Percentiles rank a stretch among this genome's conserved stretches.
Evolutionary conservation across 2,113 vertebrate species (phyloP).

Genomic region (Lontra canadensis): DNA sequence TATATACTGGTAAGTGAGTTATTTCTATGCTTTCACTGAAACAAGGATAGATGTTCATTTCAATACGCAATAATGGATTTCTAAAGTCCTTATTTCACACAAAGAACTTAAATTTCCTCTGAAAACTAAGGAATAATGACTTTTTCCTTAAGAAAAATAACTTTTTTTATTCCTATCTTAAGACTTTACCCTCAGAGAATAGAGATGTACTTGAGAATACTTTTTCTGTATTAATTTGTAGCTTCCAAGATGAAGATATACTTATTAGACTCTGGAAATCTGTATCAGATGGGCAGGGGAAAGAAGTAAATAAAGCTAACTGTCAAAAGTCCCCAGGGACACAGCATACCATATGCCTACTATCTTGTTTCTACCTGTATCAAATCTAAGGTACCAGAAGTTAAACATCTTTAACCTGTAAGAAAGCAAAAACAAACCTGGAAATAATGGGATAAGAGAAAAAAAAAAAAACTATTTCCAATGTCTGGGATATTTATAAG

Average conservation of each 20-base stretch:
- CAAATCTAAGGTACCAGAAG: not conserved
- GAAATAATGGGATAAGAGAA: slow-evolving; percentile 32
- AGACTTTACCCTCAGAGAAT: not conserved
- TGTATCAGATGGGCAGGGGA: not conserved
- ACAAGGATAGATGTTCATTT: not conserved
- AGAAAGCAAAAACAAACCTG: slow-evolving; percentile 32
- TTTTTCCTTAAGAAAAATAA: slow-evolving; percentile 46
- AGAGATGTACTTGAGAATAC: not conserved
- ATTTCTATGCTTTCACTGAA: slow-evolving; percentile 42
- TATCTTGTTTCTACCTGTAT: not conserved
- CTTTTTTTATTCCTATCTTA: not conserved
- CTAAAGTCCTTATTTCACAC: not conserved
- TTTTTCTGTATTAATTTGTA: not conserved
- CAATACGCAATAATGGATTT: slow-evolving; percentile 3
- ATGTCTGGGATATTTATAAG: not conserved
- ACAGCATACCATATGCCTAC: not conserved
- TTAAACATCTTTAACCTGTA: not conserved
- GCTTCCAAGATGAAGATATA: slow-evolving; percentile 7
- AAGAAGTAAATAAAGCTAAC: not conserved
- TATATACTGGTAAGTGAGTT: slow-evolving; percentile 16
- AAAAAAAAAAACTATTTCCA: not conserved
- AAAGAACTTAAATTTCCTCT: slow-evolving; percentile 50
- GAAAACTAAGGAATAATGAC: slow-evolving; percentile 13
- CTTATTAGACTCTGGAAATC: not conserved
- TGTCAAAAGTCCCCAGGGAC: not conserved